Base-by-base conservation (phyloP, 2,888 invertebrate genomes). In the Iphiclides podalirius region DNA sequence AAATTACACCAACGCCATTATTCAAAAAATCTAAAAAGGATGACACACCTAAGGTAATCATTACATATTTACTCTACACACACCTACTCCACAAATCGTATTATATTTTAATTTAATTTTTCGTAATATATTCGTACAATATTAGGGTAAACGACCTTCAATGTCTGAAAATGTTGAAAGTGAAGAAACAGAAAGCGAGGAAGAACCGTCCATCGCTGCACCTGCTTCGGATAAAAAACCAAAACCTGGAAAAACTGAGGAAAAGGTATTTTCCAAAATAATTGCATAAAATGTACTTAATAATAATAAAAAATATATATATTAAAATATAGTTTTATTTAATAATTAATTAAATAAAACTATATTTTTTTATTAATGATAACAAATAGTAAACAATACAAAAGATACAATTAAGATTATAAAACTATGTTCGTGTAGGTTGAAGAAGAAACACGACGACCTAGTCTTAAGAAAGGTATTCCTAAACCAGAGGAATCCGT, bases 1-100 rank as follows among this genome's bases (percentile, higher is more conserved):
- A 89, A 67, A 74, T 89, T 62, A 79, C 89, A 76, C 89, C 89
- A 42, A 89, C 89, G 67, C 89, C 89, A 63, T 75, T 87, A 39
- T 82, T 80, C 73, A 89, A 89, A 86, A 89, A 81, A 78, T 67
- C 71, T 46, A 89, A 80, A 78, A 81, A 83, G 67, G 85, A 80
- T 69, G 75, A 79, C 62, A 80, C 79, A 67, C 79, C 71, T 31
- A 79, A 88, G 89, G 89, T 89, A 89, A 83, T 40, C 71, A 72
- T 66, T 66, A 52, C 39, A 73, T 68, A 72, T 54, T 52, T 61
- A 70, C 67, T 70, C 60, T 63, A 70, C 55, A 60, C 44, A 62
- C 66, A 67, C 39, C 1, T 12, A 11, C 12, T n/a, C 4, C 11
- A 3, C 31, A 31, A 31, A 26, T 11, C 12, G 11, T 11, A 12